These are phyloP conservation scores for Argopecten irradians DNA, from an alignment of 1,140 invertebrate genomes.

Conservation along the genomic window DNA sequence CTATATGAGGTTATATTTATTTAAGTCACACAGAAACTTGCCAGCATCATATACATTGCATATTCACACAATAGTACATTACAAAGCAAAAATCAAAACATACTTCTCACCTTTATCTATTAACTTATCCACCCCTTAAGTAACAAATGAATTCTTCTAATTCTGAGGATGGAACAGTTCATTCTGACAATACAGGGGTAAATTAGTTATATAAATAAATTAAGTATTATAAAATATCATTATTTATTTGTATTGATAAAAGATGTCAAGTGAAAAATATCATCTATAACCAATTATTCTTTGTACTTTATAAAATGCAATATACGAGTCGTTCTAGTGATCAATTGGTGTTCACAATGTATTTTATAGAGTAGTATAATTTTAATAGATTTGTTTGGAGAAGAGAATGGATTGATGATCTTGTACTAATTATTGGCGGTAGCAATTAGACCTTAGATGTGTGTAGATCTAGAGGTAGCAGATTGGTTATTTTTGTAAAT, in stretches of 20 bases:
- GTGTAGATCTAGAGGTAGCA: background rate
- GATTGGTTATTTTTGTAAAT: slow-evolving; percentile 9
- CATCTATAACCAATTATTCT: background rate
- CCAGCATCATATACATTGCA: background rate
- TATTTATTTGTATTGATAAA: background rate
- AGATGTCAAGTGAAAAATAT: background rate
- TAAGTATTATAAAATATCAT: background rate
- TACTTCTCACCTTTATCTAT: background rate
- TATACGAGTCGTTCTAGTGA: background rate
- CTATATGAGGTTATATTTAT: background rate
- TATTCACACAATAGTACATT: background rate
- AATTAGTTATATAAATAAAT: too few species aligned
- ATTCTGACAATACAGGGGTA: too few species aligned
- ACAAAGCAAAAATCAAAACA: background rate
- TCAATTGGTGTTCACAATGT: background rate
- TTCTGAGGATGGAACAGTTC: too few species aligned
- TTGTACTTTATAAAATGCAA: background rate
- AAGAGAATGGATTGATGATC: background rate
- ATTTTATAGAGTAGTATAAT: background rate
- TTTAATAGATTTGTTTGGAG: background rate
- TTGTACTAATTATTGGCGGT: background rate
- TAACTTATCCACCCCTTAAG: too few species aligned
- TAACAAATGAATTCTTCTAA: too few species aligned
- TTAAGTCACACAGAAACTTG: background rate
- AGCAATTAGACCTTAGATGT: slow-evolving; percentile 13